phyloP scores from a whole-genome alignment of 2,888 invertebrate genomes.

The Carterocephalus palaemon region DNA sequence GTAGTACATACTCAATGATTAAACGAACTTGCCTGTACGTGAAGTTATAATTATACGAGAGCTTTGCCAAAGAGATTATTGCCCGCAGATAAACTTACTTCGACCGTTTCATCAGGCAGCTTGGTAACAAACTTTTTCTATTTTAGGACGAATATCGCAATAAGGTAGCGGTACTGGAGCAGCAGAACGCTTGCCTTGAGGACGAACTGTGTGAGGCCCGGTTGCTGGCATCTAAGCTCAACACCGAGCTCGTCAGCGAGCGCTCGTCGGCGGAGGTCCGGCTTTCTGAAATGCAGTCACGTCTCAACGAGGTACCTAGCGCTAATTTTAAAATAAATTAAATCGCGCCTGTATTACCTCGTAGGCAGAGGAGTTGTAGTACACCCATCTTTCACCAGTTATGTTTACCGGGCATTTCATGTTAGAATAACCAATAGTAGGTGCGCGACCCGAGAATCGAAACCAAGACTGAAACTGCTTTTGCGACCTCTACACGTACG shows the following conservation, averaged over 20 bases:
- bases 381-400: no score
- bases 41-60: no score
- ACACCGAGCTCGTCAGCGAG: constrained; percentile 94
- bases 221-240: constrained; percentile 88
- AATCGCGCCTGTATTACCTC: no score
- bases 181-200: constrained; percentile 90
- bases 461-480: no score
- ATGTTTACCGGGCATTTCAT: no score
- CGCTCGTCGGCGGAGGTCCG: constrained; percentile 91
- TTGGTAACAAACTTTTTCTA: constrained; percentile 2
- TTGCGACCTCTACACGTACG: no score
- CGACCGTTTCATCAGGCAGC: neutral
- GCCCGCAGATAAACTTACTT: no score
- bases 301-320: constrained; percentile 87
- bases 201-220: constrained; percentile 93
- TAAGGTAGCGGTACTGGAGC: constrained; percentile 86
- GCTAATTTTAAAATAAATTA: neutral
- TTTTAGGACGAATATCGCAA: constrained; percentile 83
- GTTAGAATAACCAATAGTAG: no score
- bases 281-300: constrained; percentile 91
- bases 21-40: no score
- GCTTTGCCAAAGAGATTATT: no score
- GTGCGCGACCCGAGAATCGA: no score
- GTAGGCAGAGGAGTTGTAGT: no score
- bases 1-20: constrained; percentile 9